A percentile compares a stretch with the other conserved stretches of the same genome.
Evolutionary conservation across 37 sponge, comb jelly and placozoan genomes (phyloP).

Genomic region (Tethya wilhelma): DNA sequence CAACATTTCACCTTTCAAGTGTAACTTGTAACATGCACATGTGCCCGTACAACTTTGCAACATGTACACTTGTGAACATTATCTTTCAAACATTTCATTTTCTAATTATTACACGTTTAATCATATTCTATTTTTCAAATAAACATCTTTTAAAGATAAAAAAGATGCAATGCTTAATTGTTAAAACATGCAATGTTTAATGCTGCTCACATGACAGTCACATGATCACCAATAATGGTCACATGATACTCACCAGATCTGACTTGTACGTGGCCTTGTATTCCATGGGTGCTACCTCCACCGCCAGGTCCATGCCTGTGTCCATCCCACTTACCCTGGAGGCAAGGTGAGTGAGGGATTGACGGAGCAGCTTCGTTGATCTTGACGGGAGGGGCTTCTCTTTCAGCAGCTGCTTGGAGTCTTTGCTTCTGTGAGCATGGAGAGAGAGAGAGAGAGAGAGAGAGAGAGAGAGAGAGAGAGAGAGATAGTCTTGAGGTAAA

Average conservation of each 20-base stretch:
- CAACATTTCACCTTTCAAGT: too few species aligned
- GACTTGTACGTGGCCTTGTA: conserved; percentile 42
- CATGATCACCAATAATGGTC: neutral
- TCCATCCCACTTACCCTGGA: conserved; percentile 24
- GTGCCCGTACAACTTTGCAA: too few species aligned
- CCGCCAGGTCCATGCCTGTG: conserved; percentile 75
- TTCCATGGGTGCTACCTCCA: conserved; percentile 85
- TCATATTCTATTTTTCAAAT: too few species aligned
- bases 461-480: conserved; percentile 35
- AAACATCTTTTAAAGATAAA: neutral
- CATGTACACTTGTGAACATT: too few species aligned
- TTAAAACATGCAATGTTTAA: neutral
- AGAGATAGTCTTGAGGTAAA: neutral
- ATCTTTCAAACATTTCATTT: too few species aligned
- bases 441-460: conserved; percentile 33
- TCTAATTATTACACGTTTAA: too few species aligned
- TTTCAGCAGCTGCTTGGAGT: conserved; percentile 27
- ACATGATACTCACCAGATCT: conserved; percentile 40
- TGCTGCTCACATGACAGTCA: neutral
- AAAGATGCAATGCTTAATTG: neutral
- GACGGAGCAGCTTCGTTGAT: neutral
- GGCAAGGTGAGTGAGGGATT: neutral
- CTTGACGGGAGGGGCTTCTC: conserved; percentile 35
- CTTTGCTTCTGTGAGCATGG: conserved; percentile 38
- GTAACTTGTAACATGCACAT: too few species aligned